Base-by-base conservation (phyloP, 1,140 invertebrate genomes). In the Teleopsis dalmanni region DNA sequence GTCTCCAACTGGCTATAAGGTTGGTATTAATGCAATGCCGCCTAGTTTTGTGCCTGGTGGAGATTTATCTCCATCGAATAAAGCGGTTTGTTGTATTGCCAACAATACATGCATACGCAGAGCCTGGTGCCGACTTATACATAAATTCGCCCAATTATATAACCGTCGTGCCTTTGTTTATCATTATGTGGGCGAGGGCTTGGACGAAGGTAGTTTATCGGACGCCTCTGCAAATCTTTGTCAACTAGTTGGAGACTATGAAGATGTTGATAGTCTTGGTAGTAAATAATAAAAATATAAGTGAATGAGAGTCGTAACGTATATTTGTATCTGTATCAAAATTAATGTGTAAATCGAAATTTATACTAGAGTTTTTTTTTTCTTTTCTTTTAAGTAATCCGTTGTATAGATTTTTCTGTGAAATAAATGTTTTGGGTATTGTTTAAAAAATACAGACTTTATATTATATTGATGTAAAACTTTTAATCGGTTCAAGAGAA, bases 1-100 rank as follows among this genome's bases (percentile, higher is more conserved):
- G 83, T 81, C 77, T 57, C 84, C 84, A 23, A 85, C 84, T 13
- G 83, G 83, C 35, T 85, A 83, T 56, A 83, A 83, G 58, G 73
- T 77, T 29, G 77, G 77, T 13, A 78, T 85, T 38, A 82, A 82
- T 73, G 77, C 78, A 67, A 79, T 83, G 65, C 82, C 84, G 10
- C 81, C 83, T 8, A 78, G 78, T 2, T 78, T 79, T 22, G 81
- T 87, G 6, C 83, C 84, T 46, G 73, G 72, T 23, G 83, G 83
- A n/a, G 83, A 85, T 63, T 55, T 83, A 46, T 79, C 79, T 73
- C 55, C 72, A 70, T 52, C 82, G 76, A 64, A 80, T 75, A 61
- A 63, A 26, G 65, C 61, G 27, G 60, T 64, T 27, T 64, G 60
- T n/a, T 57, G 60, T 42, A 55, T 69, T 14, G 60, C 65, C 21